Conservation (phyloP, 2,888 invertebrate species). For the Herminia tarsipennalis region DNA sequence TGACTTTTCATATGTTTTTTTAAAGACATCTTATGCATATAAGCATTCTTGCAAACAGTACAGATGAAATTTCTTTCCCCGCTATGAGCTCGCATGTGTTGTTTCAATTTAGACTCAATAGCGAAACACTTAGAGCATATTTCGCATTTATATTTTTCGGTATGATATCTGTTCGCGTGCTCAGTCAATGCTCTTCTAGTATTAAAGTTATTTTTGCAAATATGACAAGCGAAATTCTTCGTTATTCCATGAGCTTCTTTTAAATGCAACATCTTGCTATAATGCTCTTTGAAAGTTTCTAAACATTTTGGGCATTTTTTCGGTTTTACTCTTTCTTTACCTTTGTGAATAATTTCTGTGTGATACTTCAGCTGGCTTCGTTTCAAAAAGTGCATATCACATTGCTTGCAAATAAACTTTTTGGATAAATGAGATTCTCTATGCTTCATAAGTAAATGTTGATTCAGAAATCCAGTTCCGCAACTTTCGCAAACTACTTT, state of each 20-base stretch:
- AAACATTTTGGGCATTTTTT: conserved; percentile 59
- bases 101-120: conserved; percentile 71
- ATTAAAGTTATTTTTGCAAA: conserved; percentile 52
- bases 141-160: conserved; percentile 74
- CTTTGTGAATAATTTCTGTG: conserved; percentile 63
- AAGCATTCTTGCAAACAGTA: conserved; percentile 70
- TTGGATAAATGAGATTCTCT: conserved; percentile 53
- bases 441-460: conserved; percentile 57
- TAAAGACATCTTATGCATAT: conserved; percentile 69
- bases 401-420: conserved; percentile 59
- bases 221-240: conserved; percentile 52
- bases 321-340: conserved; percentile 44
- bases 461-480: conserved; percentile 60
- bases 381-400: conserved; percentile 69
- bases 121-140: conserved; percentile 75
- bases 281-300: conserved; percentile 60
- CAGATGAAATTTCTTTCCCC: conserved; percentile 73
- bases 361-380: conserved; percentile 75
- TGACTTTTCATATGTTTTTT: conserved; percentile 75
- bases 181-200: conserved; percentile 59
- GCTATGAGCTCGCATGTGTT: conserved; percentile 64
- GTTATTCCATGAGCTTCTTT: conserved; percentile 56
- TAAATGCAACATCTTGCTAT: conserved; percentile 59
- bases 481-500: conserved; percentile 68
- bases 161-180: conserved; percentile 62